Evolutionary conservation across 2,113 vertebrate genomes (phyloP), one percentile per base, ranked within the genome.

Genomic region (Calonectris borealis): DNA sequence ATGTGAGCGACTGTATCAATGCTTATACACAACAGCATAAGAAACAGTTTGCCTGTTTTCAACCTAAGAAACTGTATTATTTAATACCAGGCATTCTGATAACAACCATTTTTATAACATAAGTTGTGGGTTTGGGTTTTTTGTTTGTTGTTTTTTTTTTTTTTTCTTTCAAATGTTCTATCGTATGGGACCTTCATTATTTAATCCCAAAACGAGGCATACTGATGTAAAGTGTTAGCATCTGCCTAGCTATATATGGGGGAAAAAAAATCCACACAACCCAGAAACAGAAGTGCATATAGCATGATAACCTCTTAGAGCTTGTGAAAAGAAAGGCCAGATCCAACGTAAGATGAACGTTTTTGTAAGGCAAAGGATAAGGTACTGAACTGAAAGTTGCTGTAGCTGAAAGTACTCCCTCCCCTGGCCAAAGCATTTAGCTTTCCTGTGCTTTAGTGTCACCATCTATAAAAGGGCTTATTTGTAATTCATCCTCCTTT

Each of bases 371-470:
- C 79, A 70, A 73, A 81, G 57, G 12, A 48, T 15, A 42, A 92
- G 22, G 17, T 20, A 77, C 38, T 19, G 69, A 86, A 78, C 31
- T 26, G 49, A 14, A 61, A 73, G 36, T 29, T 83, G 72, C 51
- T 70, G 60, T 5, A 64, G 61, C 60, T 82, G 48, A 25, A 89
- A 93, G 91, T 69, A 94, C 94, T 97, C 95, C 93, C 91, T 93
- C 94, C 81, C 78, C 94, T 93, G 96, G 96, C 49, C 91, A 91
- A 94, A 91, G 61, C 72, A 70, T 66, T 93, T 21, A 16, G 29
- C 57, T 91, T 58, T 38, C 75, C 34, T 2, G 2, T 40, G 70
- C 52, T 87, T 76, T 78, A 55, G 57, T 4, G 38, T 71, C 57
- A 84, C 18, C 54, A 26, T 11, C 73, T 85, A 22, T 11, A 49